Conservation (phyloP, 2,797 vertebrate genomes). For the Aeoliscus strigatus region DNA sequence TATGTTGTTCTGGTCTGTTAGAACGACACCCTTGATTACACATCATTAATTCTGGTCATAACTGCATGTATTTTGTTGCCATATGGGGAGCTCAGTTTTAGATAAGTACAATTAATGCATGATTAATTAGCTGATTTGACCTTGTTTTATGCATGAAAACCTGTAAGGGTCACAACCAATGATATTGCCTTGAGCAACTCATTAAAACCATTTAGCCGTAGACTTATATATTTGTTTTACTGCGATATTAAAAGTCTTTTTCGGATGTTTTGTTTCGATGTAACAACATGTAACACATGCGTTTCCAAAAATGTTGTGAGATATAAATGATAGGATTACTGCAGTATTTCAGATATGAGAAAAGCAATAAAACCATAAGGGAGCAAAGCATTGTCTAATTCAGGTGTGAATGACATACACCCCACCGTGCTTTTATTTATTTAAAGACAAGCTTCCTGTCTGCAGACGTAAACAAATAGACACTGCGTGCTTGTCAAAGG, state of each 20-base stretch:
- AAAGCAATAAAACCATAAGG: neutral
- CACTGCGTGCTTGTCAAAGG: conserved; percentile 28
- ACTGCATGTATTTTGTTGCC: conserved; percentile 19
- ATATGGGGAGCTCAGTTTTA: conserved; percentile 34
- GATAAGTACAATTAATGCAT: conserved; percentile 24
- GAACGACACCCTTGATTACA: conserved; percentile 25
- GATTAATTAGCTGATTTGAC: conserved; percentile 30
- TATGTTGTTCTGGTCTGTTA: conserved; percentile 9
- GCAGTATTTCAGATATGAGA: neutral
- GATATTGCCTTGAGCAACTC: neutral
- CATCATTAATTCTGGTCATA: conserved; percentile 27
- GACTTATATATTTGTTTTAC: neutral
- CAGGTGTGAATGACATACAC: conserved; percentile 1
- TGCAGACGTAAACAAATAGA: conserved; percentile 15
- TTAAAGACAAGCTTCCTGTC: conserved; percentile 9
- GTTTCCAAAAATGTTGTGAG: neutral
- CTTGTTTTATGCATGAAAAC: conserved; percentile 32
- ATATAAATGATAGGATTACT: neutral
- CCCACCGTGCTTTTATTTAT: conserved; percentile 10
- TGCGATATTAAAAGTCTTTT: too few species aligned
- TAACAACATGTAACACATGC: neutral
- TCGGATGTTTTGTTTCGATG: too few species aligned
- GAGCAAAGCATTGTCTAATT: neutral
- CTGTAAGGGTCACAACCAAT: conserved; percentile 7
- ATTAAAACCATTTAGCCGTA: conserved; percentile 6